These are phyloP conservation scores for Jordanella pulchra DNA, from an alignment of 2,797 vertebrate genomes.

Conservation along the genomic window DNA sequence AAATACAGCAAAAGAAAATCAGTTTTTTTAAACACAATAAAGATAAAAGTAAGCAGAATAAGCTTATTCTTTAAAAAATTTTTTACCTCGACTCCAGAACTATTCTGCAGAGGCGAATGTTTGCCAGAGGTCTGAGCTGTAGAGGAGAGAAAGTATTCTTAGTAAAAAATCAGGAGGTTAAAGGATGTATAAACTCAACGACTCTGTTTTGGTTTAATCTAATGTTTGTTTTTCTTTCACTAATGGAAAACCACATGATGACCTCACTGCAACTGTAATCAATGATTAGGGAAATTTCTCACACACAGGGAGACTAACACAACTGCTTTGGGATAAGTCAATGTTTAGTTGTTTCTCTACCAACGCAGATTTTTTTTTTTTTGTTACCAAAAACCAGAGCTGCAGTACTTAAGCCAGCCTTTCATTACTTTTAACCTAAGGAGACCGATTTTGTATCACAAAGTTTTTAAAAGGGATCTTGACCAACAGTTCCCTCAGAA, in stretches of 20 bases:
- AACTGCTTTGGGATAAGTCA: too few relatives aligned
- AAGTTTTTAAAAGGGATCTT: background rate
- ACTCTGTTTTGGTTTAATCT: background rate
- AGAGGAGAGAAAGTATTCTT: background rate
- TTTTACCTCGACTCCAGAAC: conserved; percentile 29
- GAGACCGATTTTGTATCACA: background rate
- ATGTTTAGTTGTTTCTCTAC: too few relatives aligned
- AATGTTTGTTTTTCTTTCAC: too few relatives aligned
- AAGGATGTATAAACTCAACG: background rate
- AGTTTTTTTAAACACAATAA: background rate
- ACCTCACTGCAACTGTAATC: background rate
- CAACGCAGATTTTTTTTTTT: too few relatives aligned
- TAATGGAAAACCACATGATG: background rate
- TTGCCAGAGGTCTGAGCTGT: conserved; percentile 29
- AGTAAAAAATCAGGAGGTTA: too few relatives aligned
- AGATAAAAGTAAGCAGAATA: background rate
- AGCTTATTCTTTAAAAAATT: background rate
- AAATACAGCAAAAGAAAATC: background rate
- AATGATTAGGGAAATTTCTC: background rate
- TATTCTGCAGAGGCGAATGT: conserved; percentile 19
- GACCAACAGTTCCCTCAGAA: background rate
- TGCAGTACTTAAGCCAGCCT: background rate
- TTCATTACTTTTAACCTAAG: background rate
- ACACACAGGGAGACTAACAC: too few relatives aligned
- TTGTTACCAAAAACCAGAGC: too few relatives aligned